Evolutionary conservation across 2,113 vertebrate genomes (phyloP), one percentile per base, ranked within the genome.

Genomic region (Poicephalus meyeri): DNA sequence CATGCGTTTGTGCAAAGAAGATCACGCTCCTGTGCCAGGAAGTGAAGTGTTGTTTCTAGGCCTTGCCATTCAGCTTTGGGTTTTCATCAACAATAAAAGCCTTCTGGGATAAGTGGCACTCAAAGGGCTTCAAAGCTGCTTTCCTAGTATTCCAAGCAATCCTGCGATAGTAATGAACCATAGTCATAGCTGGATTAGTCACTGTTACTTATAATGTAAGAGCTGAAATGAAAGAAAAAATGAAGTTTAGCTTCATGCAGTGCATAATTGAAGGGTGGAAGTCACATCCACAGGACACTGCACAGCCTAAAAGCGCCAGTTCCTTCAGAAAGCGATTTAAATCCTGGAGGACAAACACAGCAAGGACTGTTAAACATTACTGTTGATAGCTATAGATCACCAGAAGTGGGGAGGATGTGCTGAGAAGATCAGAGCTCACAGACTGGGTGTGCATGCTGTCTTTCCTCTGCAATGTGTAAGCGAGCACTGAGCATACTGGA

Each of bases 51-150:
- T 93, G 80, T 93, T 77, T 92, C 76, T 26, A 74, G 49, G 65
- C 31, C 1, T 74, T 88, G 72, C 90, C 86, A 84, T 94, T 94
- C 93, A 95, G 80, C 13, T 0, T 13, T 21, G 83, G 35, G n/a
- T 93, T 73, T 91, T 88, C 93, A 78, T 21, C 72, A 93, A 80
- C 83, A 71, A 64, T 26, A 84, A 92, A 58, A 94, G 86, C 56
- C 31, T 88, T 92, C 83, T 26, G 61, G 83, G 93, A 79, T 79
- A 96, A 93, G 80, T 87, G 83, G 65, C 91, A 91, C 93, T 95
- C 77, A 50, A 70, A 61, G 49, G 78, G 86, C 89, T 84, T 93
- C 86, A 84, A 79, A 89, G 79, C 86, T 76, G 61, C 44, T 89
- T 92, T 84, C 72, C 61, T 91, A 69, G 18, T 94, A 89, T 88